These are phyloP conservation scores for Pandion haliaetus DNA, from an alignment of 2,113 vertebrate species.

Conservation along the genomic window DNA sequence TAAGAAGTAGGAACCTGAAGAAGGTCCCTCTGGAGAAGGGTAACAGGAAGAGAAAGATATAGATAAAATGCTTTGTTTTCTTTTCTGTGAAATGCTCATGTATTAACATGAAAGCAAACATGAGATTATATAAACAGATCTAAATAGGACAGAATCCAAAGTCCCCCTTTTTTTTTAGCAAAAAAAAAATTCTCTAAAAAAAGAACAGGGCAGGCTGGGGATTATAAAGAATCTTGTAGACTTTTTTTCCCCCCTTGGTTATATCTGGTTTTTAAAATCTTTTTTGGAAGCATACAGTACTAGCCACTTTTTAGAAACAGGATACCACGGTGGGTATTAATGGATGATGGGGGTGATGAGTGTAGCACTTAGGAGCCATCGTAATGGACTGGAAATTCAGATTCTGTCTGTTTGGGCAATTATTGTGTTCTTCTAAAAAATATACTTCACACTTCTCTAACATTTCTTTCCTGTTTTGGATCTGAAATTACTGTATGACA, in stretches of 20 bases:
- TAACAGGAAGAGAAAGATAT: not conserved
- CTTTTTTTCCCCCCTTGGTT: not conserved
- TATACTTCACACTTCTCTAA: not conserved
- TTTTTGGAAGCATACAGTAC: not conserved
- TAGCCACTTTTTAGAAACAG: not conserved
- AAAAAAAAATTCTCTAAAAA: not conserved
- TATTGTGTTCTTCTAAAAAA: not conserved
- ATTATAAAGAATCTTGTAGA: not conserved
- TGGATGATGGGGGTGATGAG: not conserved
- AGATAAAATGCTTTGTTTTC: not conserved
- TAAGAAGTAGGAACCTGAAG: not conserved
- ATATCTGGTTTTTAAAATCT: not conserved
- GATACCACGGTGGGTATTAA: not conserved
- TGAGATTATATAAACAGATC: not conserved
- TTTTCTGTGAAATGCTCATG: not conserved
- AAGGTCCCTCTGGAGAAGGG: not conserved
- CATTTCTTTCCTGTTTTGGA: not conserved
- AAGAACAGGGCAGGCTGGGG: not conserved
- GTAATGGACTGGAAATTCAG: not conserved
- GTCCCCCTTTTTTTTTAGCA: fast-evolving
- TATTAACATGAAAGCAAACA: not conserved
- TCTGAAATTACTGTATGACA: not conserved
- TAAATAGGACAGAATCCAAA: not conserved
- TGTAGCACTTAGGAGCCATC: not conserved
- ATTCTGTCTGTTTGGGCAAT: not conserved